Evolutionary conservation across 2,797 vertebrate species (phyloP), one percentile per base, ranked within the genome.

Genomic region (Ficedula albicollis): DNA sequence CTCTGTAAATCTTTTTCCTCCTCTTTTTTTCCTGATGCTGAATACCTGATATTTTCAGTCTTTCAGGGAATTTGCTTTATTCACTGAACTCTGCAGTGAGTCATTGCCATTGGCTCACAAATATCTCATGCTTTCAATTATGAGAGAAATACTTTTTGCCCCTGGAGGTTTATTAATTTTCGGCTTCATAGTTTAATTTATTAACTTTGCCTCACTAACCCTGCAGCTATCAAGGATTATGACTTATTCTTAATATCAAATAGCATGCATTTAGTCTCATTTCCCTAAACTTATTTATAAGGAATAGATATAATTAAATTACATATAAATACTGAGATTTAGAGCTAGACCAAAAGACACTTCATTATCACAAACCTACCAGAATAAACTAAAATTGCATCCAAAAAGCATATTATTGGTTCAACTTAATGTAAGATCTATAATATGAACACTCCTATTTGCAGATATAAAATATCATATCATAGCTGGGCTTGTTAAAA

Each of bases 181-280:
- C 29, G 3, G 6, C 34, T 91, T 93, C 38, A 9, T 29, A 41
- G 5, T 84, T 79, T 77, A 74, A 93, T 92, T 91, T 93, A 92
- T 94, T 87, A 66, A 26, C 27, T 90, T 84, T 91, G n/a, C 29
- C 36, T 96, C 49, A 85, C 25, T 82, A 89, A 80, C 17, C 51
- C 62, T 78, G 43, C 16, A 79, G 76, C 48, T 80, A 89, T 43
- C 30, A 83, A 84, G 70, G 59, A 30, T 38, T 84, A 20, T 72
- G 30, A 73, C 48, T 58, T 77, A 58, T 27, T 82, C 20, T 67
- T 67, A 75, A 29, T 56, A 84, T 54, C 69, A 78, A 80, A 66
- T 70, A 54, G 5, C 15, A 51, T 32, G 6, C 39, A 72, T 44
- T 77, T 94, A 90, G 6, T 36, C 51, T 92, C 41, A 12, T 70